These are phyloP conservation scores for Fregata magnificens DNA, from an alignment of 2,113 vertebrate genomes.

Conservation along the genomic window DNA sequence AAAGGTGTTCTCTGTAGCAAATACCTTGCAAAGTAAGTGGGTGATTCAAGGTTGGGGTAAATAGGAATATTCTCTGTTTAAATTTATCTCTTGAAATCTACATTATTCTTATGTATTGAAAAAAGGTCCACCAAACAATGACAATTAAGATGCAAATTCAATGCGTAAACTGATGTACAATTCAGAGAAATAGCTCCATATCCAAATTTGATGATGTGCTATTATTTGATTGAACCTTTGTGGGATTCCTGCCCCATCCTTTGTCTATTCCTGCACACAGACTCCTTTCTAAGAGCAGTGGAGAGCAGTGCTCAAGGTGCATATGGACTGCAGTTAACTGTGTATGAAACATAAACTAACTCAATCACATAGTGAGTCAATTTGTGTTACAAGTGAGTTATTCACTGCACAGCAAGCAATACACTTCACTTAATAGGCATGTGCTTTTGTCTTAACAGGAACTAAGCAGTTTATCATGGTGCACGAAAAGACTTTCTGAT, in stretches of 20 bases:
- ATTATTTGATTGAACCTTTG: background rate
- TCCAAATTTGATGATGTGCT: background rate
- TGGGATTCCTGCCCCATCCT: background rate
- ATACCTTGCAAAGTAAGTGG: background rate
- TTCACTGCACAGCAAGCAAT: background rate
- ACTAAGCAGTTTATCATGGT: background rate
- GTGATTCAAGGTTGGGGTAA: background rate
- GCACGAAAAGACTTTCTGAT: background rate
- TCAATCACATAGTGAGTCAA: background rate
- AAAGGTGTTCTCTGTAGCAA: background rate
- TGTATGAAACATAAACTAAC: background rate
- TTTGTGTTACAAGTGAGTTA: background rate
- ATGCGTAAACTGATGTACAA: background rate
- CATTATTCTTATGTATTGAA: background rate
- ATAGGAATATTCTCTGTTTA: background rate
- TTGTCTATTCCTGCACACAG: background rate
- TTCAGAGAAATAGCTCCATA: background rate
- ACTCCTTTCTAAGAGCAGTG: background rate
- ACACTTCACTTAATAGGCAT: background rate
- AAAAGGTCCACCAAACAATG: background rate
- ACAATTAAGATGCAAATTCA: background rate
- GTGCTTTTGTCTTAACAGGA: background rate
- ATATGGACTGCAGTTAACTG: background rate
- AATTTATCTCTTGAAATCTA: background rate
- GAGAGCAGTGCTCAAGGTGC: background rate